Evolutionary conservation across 2,888 invertebrate species (phyloP).

Genomic region (Euplexia lucipara): DNA sequence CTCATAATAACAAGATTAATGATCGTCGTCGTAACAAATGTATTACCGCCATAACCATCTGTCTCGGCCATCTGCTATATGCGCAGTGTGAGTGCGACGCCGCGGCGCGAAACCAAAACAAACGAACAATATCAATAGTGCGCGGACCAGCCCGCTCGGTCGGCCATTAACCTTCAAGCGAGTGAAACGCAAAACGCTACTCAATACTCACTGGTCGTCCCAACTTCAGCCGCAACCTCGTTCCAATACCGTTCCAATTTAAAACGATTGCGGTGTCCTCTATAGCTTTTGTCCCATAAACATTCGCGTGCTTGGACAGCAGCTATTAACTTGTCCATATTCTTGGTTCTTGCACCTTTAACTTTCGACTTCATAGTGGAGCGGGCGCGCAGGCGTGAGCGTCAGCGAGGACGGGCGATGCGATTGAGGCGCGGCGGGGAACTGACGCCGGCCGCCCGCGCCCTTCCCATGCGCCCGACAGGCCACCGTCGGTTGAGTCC

Average conservation of each 20-base stretch:
- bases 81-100: slow-evolving; percentile 41
- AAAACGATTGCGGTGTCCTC: slow-evolving; percentile 86
- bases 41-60: slow-evolving; percentile 13
- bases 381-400: slow-evolving; percentile 80
- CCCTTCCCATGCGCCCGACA: slow-evolving; percentile 60
- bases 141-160: slow-evolving; percentile 46
- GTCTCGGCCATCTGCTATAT: slow-evolving; percentile 35
- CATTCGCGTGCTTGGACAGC: slow-evolving; percentile 88
- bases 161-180: slow-evolving; percentile 74
- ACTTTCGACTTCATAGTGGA: slow-evolving; percentile 80
- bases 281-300: slow-evolving; percentile 87
- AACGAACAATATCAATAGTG: slow-evolving; percentile 46
- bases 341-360: slow-evolving; percentile 82
- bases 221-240: slow-evolving; percentile 87
- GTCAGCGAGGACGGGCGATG: slow-evolving; percentile 67
- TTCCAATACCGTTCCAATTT: slow-evolving; percentile 89
- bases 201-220: slow-evolving; percentile 89
- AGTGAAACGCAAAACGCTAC: slow-evolving; percentile 74
- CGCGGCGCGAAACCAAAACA: slow-evolving; percentile 55
- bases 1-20: slow-evolving; percentile 36
- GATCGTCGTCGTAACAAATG: slow-evolving; percentile 18
- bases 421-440: slow-evolving; percentile 76
- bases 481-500: slow-evolving; percentile 39
- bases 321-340: slow-evolving; percentile 87
- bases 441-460: slow-evolving; percentile 71